A percentile compares a stretch with the other conserved stretches of the same genome.
Evolutionary conservation across 2,888 invertebrate genomes (phyloP).

Genomic region (Stegana nigrithorax): DNA sequence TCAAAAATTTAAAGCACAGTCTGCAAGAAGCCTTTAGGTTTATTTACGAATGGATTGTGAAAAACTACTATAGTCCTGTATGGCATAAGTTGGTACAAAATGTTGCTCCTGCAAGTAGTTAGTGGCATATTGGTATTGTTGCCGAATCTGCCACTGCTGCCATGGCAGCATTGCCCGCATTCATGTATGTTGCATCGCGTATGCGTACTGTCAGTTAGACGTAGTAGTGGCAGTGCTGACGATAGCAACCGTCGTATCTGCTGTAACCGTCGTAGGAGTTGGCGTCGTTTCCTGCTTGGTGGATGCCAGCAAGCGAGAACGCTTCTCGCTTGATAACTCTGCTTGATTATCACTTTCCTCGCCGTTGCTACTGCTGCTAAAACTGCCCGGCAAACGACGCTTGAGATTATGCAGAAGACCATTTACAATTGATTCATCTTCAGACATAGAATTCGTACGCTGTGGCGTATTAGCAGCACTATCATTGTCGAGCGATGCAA

Average conservation of each 20-base stretch:
- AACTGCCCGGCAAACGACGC: constrained; percentile 54
- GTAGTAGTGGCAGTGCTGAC: constrained; percentile 36
- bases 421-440: constrained; percentile 53
- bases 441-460: constrained; percentile 59
- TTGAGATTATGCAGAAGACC: constrained; percentile 49
- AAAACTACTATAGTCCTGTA: not conserved
- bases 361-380: constrained; percentile 61
- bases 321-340: constrained; percentile 45
- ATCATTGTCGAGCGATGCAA: constrained; percentile 62
- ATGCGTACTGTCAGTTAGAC: constrained; percentile 63
- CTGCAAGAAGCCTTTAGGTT: constrained; percentile 16
- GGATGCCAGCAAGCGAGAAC: constrained; percentile 30
- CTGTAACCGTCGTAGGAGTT: not conserved
- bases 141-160: constrained; percentile 25
- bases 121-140: constrained; percentile 14
- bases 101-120: constrained; percentile 21
- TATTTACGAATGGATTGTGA: constrained; percentile 6
- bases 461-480: constrained; percentile 62
- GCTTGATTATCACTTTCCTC: constrained; percentile 59
- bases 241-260: too few species aligned
- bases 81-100: constrained; percentile 8
- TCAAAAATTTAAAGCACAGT: too few species aligned
- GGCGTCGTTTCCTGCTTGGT: not conserved
- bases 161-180: constrained; percentile 41
- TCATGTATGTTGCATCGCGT: constrained; percentile 58